Evolutionary conservation across 2,113 vertebrate genomes (phyloP), one percentile per base, ranked within the genome.

Genomic region (Xiphophorus hellerii): DNA sequence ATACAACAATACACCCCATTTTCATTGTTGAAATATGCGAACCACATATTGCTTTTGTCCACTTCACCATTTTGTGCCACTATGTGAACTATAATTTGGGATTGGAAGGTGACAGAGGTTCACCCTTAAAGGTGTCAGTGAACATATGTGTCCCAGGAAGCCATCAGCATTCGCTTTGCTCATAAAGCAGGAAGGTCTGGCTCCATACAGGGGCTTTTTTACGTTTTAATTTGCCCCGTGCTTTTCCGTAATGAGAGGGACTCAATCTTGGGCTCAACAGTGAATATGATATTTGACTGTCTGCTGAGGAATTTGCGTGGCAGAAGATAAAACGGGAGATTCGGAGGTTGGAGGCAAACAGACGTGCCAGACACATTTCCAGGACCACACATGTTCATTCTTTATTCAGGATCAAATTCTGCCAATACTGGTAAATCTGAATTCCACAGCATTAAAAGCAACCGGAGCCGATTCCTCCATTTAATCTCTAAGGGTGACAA

Each of bases 351-450:
- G 63, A 76, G 62, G 78, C 25, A 25, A 69, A 63, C 62, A 76
- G 58, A 66, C 77, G 29, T 63, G 86, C 86, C 68, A 81, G 64
- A 85, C 67, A 71, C 79, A 35, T 83, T 84, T 82, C 78, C 78
- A 51, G 69, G 82, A 84, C 85, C 83, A 74, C 90, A 84, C 79
- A 90, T 80, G 82, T 78, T 91, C 88, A 84, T 89, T 92, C 78
- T 78, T 92, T 89, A 92, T 92, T 89, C 88, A 92, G 88, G 84
- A 93, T 86, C 75, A 63, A 67, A 39, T 74, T 71, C 69, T 90
- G 92, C 90, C 92, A 93, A 87, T 78, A 85, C 72, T 70, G 61
- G 75, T 60, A 75, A 78, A 86, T 84, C 79, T 76, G 75, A 88
- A 90, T 90, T 89, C 88, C 85, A 88, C 84, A 88, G 76, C 76